Percentiles rank a stretch among this genome's conserved stretches.
phyloP scores from a whole-genome alignment of 64 coral and sea anemone species.

The Porites lutea region DNA sequence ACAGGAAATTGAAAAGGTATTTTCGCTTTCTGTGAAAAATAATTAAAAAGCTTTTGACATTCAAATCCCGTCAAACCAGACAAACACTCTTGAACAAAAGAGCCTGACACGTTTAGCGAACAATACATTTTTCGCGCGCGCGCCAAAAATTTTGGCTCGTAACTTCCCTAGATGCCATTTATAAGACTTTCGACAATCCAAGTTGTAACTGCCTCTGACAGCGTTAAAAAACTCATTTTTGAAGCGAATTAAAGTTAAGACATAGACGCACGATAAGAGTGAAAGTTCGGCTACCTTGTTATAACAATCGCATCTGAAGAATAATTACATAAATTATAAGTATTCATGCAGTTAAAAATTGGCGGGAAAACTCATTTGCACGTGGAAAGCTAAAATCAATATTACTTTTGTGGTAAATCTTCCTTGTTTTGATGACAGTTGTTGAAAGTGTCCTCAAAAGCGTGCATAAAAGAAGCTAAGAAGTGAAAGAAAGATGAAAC shows the following conservation, averaged over 20 bases:
- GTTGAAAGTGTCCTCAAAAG: background rate
- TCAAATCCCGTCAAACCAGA: background rate
- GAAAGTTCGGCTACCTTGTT: too few relatives aligned
- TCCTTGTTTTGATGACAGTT: background rate
- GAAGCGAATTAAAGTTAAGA: background rate
- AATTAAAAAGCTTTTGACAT: background rate
- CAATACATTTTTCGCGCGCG: slow-evolving; percentile 26
- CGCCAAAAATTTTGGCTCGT: slow-evolving; percentile 16
- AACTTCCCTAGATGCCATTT: background rate
- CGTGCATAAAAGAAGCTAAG: background rate
- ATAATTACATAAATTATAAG: slow-evolving; percentile 30
- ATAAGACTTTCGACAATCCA: background rate
- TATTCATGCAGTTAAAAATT: background rate
- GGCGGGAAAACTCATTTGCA: slow-evolving; percentile 22
- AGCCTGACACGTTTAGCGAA: background rate
- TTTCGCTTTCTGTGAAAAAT: background rate
- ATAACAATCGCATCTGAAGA: background rate
- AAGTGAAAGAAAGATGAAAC: background rate
- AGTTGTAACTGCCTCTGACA: too few relatives aligned
- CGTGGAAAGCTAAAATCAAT: background rate
- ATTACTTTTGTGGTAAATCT: background rate
- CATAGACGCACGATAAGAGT: background rate
- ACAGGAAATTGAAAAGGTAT: background rate
- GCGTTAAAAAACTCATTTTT: background rate
- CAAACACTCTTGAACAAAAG: background rate